Evolutionary conservation across 2,113 vertebrate genomes (phyloP), one percentile per base, ranked within the genome.

Genomic region (Vidua macroura): DNA sequence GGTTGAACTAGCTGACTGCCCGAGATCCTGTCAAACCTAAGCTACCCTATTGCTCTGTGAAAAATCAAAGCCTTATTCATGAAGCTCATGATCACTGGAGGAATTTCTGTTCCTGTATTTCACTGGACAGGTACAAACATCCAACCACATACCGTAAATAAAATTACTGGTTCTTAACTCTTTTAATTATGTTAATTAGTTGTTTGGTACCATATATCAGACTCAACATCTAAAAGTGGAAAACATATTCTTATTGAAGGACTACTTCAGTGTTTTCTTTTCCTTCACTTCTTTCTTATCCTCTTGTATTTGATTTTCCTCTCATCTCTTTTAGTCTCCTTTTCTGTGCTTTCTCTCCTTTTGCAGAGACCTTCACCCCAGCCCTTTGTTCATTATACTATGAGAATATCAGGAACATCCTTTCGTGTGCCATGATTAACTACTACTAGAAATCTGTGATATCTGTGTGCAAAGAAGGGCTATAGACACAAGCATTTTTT

Each of bases 61-160:
- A 69, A n/a, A 84, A 72, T 43, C 44, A 63, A 84, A 64, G 27
- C 4, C 44, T 51, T 82, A 39, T 11, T 94, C 35, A 62, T 44
- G 37, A 87, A 75, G 41, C 14, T 69, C 63, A 64, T 41, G 23
- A 86, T 41, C 39, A 59, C 41, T 15, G 31, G 13, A 82, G 8
- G 14, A 37, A 89, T 43, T 89, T 88, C 46, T 91, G 48, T 35
- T 84, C 37, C 53, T 53, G 12, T 12, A 73, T 86, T 92, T 83
- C 59, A 76, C 22, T 44, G 46, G 35, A 31, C 13, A 64, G 18
- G 24, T 31, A 63, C 19, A 90, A 82, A 59, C 13, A 87, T 22
- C 39, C 35, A 33, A 46, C 18, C 25, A 17, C 3, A 17, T 20
- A 43, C 37, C 33, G 25, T 21, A 83, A 81, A 73, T 69, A 68